Conservation (phyloP, 2,888 invertebrate species). For the Diarsia dahlii region DNA sequence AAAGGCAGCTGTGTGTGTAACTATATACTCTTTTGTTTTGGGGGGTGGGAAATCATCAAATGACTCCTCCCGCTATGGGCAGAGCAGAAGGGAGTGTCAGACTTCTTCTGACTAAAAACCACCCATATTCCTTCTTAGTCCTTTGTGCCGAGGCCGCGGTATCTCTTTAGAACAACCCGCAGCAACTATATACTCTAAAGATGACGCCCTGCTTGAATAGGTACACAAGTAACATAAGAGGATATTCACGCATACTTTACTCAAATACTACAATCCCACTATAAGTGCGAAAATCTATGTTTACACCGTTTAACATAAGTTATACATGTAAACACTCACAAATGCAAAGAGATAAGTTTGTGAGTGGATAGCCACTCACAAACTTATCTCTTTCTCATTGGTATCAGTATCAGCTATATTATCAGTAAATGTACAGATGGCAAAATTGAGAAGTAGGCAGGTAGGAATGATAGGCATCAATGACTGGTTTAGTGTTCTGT, state of each 20-base stretch:
- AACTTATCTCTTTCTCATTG: too few species aligned
- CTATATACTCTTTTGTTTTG: conserved; percentile 1
- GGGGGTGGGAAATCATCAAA: too few species aligned
- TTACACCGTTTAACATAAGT: background rate
- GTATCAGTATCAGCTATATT: too few species aligned
- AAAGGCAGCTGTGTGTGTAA: background rate
- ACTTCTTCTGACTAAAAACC: too few species aligned
- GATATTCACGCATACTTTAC: background rate
- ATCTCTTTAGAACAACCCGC: too few species aligned
- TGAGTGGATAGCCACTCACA: too few species aligned
- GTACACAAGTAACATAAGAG: background rate
- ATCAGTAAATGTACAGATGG: background rate
- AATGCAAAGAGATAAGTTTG: conserved; percentile 6
- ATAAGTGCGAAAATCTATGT: background rate
- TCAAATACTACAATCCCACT: conserved; percentile 1
- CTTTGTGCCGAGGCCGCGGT: too few species aligned
- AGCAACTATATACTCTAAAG: conserved; percentile 2
- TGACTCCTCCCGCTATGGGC: too few species aligned
- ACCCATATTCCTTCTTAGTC: too few species aligned
- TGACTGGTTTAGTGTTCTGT: too few species aligned
- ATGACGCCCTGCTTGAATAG: background rate
- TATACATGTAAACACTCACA: conserved; percentile 18
- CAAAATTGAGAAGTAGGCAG: background rate
- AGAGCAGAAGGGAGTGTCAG: too few species aligned
- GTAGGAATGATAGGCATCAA: too few species aligned